A percentile compares a stretch with the other conserved stretches of the same genome.
Conservation (phyloP, 1,140 invertebrate species). For the Sminthurides bifidus region DNA sequence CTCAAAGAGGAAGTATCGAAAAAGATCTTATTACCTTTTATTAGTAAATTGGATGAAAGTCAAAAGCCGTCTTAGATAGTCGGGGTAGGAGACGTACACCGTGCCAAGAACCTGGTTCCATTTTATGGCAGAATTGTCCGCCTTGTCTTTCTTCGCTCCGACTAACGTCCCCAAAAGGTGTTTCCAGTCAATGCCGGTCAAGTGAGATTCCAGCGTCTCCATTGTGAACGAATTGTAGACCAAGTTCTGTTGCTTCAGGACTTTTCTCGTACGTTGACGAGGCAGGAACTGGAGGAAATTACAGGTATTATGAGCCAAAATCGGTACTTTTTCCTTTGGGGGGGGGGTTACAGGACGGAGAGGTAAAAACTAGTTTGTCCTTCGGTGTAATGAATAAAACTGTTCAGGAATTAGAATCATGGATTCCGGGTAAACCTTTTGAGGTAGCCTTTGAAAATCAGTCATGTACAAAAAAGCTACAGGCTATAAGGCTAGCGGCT, state of each 20-base stretch:
- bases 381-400: no score
- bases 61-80: constrained; percentile 23
- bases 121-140: neutral
- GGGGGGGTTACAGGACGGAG: no score
- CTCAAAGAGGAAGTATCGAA: no score
- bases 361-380: no score
- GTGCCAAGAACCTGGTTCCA: constrained; percentile 15
- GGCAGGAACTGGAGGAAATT: constrained; percentile 30
- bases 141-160: neutral
- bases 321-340: no score
- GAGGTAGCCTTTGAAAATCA: no score
- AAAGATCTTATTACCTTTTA: constrained; percentile 17
- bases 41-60: constrained; percentile 25
- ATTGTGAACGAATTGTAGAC: constrained; percentile 25
- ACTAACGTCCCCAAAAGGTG: constrained; percentile 7
- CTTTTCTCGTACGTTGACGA: constrained; percentile 25
- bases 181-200: constrained; percentile 24
- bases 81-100: constrained; percentile 28
- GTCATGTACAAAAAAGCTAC: no score
- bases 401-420: no score
- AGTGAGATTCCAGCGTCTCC: constrained; percentile 17
- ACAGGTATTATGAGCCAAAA: no score
- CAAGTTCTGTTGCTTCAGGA: constrained; percentile 27
- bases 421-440: no score
- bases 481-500: no score